These are phyloP conservation scores for Lepidotrigona ventralis DNA, from an alignment of 1,140 invertebrate species.

Conservation along the genomic window DNA sequence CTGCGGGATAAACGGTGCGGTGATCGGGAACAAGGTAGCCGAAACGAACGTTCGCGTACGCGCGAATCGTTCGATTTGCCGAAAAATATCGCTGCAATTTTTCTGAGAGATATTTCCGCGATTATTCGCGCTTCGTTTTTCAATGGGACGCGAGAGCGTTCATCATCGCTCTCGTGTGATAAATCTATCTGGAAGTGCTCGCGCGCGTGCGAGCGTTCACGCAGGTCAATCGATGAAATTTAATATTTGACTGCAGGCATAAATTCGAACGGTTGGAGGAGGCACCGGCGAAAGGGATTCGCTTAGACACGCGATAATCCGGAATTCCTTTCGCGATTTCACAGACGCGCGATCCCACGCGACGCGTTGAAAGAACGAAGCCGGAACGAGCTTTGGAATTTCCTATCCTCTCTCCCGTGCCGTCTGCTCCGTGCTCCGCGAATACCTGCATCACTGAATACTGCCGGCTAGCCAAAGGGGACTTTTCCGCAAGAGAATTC, in stretches of 20 bases:
- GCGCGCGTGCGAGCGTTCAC: too few species aligned
- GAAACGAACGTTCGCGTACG: too few species aligned
- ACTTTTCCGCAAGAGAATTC: constrained; percentile 60
- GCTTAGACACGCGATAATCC: constrained; percentile 19
- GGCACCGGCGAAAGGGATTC: background rate
- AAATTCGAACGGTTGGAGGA: background rate
- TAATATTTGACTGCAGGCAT: background rate
- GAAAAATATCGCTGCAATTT: too few species aligned
- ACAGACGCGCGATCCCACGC: constrained; percentile 49
- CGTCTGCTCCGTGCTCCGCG: constrained; percentile 5
- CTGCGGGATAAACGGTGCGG: background rate
- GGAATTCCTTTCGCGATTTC: constrained; percentile 52
- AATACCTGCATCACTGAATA: constrained; percentile 51
- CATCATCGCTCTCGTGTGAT: too few species aligned
- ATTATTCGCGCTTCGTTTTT: too few species aligned
- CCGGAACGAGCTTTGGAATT: constrained; percentile 44
- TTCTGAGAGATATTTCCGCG: too few species aligned
- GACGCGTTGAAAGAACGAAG: constrained; percentile 40
- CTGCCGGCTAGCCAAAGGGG: constrained; percentile 47
- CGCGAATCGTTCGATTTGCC: background rate
- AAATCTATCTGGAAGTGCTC: background rate
- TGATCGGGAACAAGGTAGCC: background rate
- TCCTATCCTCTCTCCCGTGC: constrained; percentile 35
- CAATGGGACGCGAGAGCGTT: too few species aligned
- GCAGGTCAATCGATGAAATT: background rate